Evolutionary conservation across 2,113 vertebrate genomes (phyloP).

Genomic region (Eolophus roseicapilla): DNA sequence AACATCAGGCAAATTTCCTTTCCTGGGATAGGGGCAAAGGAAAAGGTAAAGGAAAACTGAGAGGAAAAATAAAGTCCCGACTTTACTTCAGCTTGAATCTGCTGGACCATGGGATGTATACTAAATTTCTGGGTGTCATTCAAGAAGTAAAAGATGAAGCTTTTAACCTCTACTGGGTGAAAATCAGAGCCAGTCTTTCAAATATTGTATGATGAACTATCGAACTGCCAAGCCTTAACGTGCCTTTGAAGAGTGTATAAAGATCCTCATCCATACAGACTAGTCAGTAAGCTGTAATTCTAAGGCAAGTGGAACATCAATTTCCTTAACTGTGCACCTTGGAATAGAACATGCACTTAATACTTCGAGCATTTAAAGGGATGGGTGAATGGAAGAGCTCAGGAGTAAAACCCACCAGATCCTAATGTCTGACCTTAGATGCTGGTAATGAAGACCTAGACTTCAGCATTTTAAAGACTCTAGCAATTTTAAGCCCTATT

Average conservation of each 20-base stretch:
- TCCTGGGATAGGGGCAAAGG: background rate
- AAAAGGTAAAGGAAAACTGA: background rate
- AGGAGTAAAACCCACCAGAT: background rate
- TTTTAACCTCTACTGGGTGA: background rate
- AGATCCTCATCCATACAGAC: background rate
- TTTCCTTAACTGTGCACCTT: background rate
- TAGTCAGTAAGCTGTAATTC: background rate
- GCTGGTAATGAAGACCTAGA: background rate
- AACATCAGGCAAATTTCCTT: background rate
- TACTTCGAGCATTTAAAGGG: background rate
- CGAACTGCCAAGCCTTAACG: background rate
- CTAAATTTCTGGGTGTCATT: background rate
- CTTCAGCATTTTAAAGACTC: background rate
- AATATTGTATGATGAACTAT: background rate
- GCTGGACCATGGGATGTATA: background rate
- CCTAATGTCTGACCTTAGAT: background rate
- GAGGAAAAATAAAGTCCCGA: background rate
- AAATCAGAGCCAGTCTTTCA: background rate
- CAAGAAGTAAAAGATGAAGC: background rate
- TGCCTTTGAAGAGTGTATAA: background rate
- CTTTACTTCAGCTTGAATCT: background rate
- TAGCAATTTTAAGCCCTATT: background rate
- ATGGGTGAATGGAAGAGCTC: background rate
- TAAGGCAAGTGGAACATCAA: background rate
- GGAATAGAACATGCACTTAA: background rate